Percentiles rank a stretch among this genome's conserved stretches.
Evolutionary conservation across 2,888 invertebrate genomes (phyloP).

Genomic region (Drosophila limbata): DNA sequence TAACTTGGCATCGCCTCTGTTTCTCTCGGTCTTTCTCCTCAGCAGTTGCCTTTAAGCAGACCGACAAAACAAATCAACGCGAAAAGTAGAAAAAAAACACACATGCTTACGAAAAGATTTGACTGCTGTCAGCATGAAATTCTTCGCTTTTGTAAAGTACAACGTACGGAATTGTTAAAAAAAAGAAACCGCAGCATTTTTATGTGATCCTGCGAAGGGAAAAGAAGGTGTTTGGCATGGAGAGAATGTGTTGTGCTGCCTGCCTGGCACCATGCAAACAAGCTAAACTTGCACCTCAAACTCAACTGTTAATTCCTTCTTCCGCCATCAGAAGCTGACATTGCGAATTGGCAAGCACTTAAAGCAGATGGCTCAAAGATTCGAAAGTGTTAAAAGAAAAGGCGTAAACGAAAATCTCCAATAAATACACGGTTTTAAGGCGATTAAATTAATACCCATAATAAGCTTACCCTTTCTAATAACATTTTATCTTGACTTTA

Average conservation of each 20-base stretch:
- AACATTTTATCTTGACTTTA: neutral
- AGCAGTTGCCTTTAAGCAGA: slow-evolving; percentile 55
- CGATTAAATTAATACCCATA: neutral
- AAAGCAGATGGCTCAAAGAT: slow-evolving; percentile 23
- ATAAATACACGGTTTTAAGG: neutral
- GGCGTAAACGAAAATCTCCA: neutral
- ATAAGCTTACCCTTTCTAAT: neutral
- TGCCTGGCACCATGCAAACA: slow-evolving; percentile 62
- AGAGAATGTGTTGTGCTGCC: slow-evolving; percentile 36
- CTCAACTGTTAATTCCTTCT: slow-evolving; percentile 6
- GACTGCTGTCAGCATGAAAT: slow-evolving; percentile 75
- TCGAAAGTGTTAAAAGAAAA: neutral
- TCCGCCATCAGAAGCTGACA: slow-evolving; percentile 13
- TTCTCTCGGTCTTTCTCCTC: neutral
- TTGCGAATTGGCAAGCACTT: slow-evolving; percentile 22
- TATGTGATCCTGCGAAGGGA: slow-evolving; percentile 15
- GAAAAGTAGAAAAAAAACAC: neutral
- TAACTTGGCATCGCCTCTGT: slow-evolving; percentile 8
- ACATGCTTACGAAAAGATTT: slow-evolving; percentile 50
- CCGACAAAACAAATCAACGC: slow-evolving; percentile 77
- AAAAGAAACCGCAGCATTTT: slow-evolving; percentile 72
- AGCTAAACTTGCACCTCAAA: slow-evolving; percentile 37
- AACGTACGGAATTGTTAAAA: slow-evolving; percentile 71
- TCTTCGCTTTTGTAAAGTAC: slow-evolving; percentile 36
- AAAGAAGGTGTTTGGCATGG: neutral